These are phyloP conservation scores for Deilephila elpenor DNA, from an alignment of 2,888 invertebrate genomes.

Conservation along the genomic window DNA sequence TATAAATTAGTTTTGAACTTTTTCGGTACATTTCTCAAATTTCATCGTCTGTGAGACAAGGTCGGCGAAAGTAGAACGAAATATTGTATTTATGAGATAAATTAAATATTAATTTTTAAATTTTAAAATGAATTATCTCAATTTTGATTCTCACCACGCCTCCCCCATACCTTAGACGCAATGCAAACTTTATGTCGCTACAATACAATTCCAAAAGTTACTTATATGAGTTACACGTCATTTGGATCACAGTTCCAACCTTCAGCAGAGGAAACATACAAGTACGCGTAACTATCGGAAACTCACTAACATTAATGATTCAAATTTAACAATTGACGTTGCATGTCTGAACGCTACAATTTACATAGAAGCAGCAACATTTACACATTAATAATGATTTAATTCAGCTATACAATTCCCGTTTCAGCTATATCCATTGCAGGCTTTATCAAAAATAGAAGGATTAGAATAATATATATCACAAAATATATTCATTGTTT, in stretches of 20 bases:
- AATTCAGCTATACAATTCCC: constrained; percentile 75
- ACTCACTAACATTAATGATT: constrained; percentile 26
- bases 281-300: constrained; percentile 5
- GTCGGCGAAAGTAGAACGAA: not conserved
- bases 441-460: constrained; percentile 85
- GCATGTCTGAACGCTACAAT: constrained; percentile 51
- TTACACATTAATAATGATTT: constrained; percentile 42
- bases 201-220: constrained; percentile 19
- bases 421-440: constrained; percentile 74
- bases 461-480: constrained; percentile 82
- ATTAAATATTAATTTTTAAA: not conserved
- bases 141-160: not conserved
- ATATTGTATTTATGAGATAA: not conserved
- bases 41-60: constrained; percentile 10
- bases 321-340: constrained; percentile 57
- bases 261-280: constrained; percentile 5
- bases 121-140: not conserved
- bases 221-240: not conserved
- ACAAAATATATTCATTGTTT: constrained; percentile 84
- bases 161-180: not conserved
- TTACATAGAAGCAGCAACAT: constrained; percentile 50
- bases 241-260: constrained; percentile 4
- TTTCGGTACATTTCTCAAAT: constrained; percentile 2
- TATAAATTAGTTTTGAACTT: constrained; percentile 14
- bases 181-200: not conserved